Evolutionary conservation across 2,888 invertebrate genomes (phyloP).

Genomic region (Chloroclystis v-ata): DNA sequence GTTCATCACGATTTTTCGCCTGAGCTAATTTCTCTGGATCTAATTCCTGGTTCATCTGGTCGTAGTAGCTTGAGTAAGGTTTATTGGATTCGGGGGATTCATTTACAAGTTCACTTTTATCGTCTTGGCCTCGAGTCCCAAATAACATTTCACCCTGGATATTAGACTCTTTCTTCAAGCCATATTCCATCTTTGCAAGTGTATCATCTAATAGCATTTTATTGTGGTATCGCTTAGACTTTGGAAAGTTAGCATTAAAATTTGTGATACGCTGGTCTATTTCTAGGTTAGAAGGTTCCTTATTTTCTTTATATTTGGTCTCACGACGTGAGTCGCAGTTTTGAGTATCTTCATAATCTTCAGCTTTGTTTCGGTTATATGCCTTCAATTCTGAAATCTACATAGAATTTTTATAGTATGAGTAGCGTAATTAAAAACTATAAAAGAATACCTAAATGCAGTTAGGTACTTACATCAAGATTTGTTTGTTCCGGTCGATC

Average conservation of each 20-base stretch:
- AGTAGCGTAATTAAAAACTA: no score
- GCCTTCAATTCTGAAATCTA: constrained; percentile 41
- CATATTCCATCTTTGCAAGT: constrained; percentile 36
- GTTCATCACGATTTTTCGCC: constrained; percentile 37
- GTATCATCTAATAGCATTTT: constrained; percentile 29
- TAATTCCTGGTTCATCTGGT: constrained; percentile 36
- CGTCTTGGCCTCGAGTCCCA: constrained; percentile 35
- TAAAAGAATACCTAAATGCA: no score
- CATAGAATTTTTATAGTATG: neutral
- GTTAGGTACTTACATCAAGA: constrained; percentile 25
- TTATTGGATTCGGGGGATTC: constrained; percentile 35
- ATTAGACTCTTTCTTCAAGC: constrained; percentile 27
- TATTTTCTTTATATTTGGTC: constrained; percentile 33
- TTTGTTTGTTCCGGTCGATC: constrained; percentile 26
- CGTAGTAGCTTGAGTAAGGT: constrained; percentile 36
- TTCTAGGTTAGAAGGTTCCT: constrained; percentile 33
- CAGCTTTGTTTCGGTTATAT: constrained; percentile 31
- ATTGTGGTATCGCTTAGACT: constrained; percentile 31
- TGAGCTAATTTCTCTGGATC: constrained; percentile 35
- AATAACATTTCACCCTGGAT: constrained; percentile 45
- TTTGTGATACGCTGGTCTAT: constrained; percentile 33
- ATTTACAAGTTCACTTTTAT: constrained; percentile 38
- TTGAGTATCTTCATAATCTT: constrained; percentile 24
- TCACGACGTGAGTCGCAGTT: constrained; percentile 25
- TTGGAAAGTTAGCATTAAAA: constrained; percentile 25